phyloP scores from a whole-genome alignment of 2,888 invertebrate species.

The Neoaliturus tenellus region DNA sequence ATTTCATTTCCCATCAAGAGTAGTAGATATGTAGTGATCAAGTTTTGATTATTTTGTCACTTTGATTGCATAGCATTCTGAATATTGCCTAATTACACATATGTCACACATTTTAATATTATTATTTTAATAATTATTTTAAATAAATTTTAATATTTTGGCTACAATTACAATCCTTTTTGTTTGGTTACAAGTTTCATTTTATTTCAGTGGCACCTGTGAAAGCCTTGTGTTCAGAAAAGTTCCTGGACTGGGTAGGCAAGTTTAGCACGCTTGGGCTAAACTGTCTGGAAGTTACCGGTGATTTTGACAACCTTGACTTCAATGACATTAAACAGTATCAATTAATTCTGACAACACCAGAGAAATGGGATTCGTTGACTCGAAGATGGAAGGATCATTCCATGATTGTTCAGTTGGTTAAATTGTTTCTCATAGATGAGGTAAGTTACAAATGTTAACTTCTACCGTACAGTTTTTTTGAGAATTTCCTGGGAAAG shows the following conservation, averaged over 20 bases:
- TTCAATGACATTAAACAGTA: slow-evolving; percentile 71
- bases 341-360: slow-evolving; percentile 86
- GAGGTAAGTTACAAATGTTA: slow-evolving; percentile 79
- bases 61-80: too few relatives aligned
- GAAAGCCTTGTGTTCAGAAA: slow-evolving; percentile 86
- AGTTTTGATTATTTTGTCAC: too few relatives aligned
- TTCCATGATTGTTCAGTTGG: slow-evolving; percentile 76
- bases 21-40: too few relatives aligned
- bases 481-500: background rate
- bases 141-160: too few relatives aligned
- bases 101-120: too few relatives aligned
- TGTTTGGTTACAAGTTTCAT: background rate
- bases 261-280: slow-evolving; percentile 80
- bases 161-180: background rate
- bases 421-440: slow-evolving; percentile 84
- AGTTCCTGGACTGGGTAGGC: slow-evolving; percentile 82
- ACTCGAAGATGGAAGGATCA: slow-evolving; percentile 85
- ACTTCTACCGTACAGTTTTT: too few relatives aligned
- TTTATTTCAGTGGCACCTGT: slow-evolving; percentile 82
- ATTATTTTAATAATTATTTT: too few relatives aligned
- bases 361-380: slow-evolving; percentile 90
- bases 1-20: too few relatives aligned
- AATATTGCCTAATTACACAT: too few relatives aligned
- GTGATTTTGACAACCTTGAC: slow-evolving; percentile 83
- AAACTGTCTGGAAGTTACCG: slow-evolving; percentile 83